phyloP scores from a whole-genome alignment of 2,888 invertebrate species.

The Phyllotreta cruciferae region DNA sequence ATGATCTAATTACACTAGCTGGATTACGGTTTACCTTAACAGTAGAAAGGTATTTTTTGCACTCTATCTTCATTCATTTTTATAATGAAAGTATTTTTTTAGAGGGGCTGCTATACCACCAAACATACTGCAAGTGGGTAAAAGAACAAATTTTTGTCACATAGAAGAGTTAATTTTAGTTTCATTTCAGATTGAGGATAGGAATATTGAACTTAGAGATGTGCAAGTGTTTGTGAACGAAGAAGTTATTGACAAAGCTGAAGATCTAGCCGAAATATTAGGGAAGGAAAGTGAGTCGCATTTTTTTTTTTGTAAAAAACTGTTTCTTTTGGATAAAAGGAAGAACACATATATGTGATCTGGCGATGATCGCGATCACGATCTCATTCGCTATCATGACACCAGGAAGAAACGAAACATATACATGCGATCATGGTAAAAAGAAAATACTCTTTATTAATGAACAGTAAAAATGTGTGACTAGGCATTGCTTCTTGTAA shows the following conservation, averaged over 20 bases:
- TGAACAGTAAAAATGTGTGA: no score
- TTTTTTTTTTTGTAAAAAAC: background rate
- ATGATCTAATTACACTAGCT: slow-evolving; percentile 73
- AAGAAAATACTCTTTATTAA: no score
- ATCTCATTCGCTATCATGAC: background rate
- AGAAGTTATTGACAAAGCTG: slow-evolving; percentile 35
- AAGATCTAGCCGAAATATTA: slow-evolving; percentile 25
- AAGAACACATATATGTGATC: no score
- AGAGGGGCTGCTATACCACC: slow-evolving; percentile 43
- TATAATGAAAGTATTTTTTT: slow-evolving; percentile 15
- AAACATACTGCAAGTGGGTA: slow-evolving; percentile 22
- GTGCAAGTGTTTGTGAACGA: slow-evolving; percentile 33
- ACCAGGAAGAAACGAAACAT: no score
- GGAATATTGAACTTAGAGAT: slow-evolving; percentile 41
- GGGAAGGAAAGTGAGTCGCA: slow-evolving; percentile 31
- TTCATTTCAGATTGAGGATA: slow-evolving; percentile 44
- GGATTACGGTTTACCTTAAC: slow-evolving; percentile 76
- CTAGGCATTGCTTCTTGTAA: no score
- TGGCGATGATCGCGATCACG: no score
- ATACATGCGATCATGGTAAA: no score
- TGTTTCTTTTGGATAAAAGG: no score
- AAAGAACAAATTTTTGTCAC: background rate
- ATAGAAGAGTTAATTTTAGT: slow-evolving; percentile 9
- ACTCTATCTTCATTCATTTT: background rate
- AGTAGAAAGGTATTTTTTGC: slow-evolving; percentile 80